Evolutionary conservation across 2,113 vertebrate species (phyloP).

Genomic region (Chaetops frenatus): DNA sequence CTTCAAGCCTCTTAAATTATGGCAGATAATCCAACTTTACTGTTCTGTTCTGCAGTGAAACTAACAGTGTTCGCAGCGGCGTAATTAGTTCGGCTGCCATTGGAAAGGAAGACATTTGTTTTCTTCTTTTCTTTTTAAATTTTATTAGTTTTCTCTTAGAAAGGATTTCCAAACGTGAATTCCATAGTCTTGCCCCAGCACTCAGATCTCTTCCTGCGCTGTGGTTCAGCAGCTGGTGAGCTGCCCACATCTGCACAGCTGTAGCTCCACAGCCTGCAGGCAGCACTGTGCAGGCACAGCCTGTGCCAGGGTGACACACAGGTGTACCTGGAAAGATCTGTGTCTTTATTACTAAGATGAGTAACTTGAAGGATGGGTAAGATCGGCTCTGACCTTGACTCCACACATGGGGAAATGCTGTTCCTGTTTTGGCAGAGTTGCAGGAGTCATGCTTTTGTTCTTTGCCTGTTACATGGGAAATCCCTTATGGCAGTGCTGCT

Average conservation of each 20-base stretch:
- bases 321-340: not conserved
- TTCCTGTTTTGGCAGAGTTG: not conserved
- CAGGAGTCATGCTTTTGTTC: accelerated
- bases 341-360: not conserved
- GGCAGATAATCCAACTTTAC: not conserved
- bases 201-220: accelerated
- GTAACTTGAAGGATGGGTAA: not conserved
- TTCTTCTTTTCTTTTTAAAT: not conserved
- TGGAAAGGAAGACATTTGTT: not conserved
- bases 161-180: not conserved
- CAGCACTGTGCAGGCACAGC: not conserved
- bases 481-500: accelerated
- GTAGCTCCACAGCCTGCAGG: not conserved
- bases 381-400: not conserved
- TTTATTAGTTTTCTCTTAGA: not conserved
- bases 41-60: not conserved
- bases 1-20: not conserved
- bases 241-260: not conserved
- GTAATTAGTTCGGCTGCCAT: not conserved
- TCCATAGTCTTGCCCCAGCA: accelerated
- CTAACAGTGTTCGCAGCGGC: not conserved
- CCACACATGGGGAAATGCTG: accelerated
- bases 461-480: not conserved
- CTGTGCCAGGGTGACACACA: accelerated
- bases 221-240: not conserved